Percentiles rank a stretch among this genome's conserved stretches.
Conservation (phyloP, 2,888 invertebrate genomes). For the Leptopterna dolabrata region DNA sequence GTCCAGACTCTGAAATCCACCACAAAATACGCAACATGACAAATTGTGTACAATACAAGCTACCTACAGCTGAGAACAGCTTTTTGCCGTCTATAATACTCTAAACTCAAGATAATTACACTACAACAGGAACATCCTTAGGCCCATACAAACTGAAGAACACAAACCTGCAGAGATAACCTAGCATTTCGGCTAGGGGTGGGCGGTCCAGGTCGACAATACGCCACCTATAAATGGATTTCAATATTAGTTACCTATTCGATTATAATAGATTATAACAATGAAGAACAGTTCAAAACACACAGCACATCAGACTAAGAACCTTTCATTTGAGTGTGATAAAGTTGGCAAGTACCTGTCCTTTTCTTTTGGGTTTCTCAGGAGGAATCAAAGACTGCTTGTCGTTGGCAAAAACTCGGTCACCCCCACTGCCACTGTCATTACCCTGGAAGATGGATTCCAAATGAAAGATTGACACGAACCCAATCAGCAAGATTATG, state of each 20-base stretch:
- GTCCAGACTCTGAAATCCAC: conserved; percentile 25
- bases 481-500: too few species aligned
- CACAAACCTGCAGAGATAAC: conserved; percentile 57
- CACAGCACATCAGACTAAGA: too few species aligned
- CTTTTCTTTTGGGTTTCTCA: conserved; percentile 50
- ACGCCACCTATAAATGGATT: conserved; percentile 52
- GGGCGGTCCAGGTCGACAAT: conserved; percentile 59
- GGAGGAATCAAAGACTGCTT: conserved; percentile 38
- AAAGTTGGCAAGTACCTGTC: neutral
- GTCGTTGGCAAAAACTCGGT: neutral
- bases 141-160: neutral
- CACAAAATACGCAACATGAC: too few species aligned
- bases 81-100: too few species aligned
- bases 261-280: too few species aligned
- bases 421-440: conserved; percentile 25
- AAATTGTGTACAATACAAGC: neutral
- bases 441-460: neutral
- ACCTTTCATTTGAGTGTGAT: neutral
- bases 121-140: neutral
- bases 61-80: too few species aligned
- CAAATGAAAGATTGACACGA: too few species aligned
- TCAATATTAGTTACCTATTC: too few species aligned
- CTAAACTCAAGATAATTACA: too few species aligned
- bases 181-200: conserved; percentile 56
- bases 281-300: too few species aligned